Evolutionary conservation across 2,797 vertebrate species (phyloP).

Genomic region (Sebastiscus albofasciatus): DNA sequence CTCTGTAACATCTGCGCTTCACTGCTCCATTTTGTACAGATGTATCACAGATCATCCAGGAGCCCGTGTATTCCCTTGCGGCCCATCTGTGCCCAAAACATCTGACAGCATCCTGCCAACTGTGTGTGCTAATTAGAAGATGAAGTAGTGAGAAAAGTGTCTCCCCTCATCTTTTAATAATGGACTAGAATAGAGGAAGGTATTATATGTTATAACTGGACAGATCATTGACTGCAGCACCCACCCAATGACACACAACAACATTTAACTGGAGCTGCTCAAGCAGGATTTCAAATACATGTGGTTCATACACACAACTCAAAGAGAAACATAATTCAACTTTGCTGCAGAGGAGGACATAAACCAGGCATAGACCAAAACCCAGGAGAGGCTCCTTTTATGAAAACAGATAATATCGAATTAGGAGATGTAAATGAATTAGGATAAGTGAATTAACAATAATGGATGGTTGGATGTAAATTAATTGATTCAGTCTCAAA

Average conservation of each 20-base stretch:
- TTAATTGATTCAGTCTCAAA: background rate
- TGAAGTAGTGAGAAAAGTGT: background rate
- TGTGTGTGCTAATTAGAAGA: slow-evolving; percentile 31
- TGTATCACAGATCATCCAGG: background rate
- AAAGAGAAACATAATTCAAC: background rate
- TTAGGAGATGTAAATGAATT: slow-evolving; percentile 1
- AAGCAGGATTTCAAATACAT: background rate
- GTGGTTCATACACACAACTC: background rate
- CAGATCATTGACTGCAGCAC: background rate
- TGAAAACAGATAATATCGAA: slow-evolving; percentile 14
- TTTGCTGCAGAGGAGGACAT: background rate
- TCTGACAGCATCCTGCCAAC: slow-evolving; percentile 21
- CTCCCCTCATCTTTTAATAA: slow-evolving; percentile 12
- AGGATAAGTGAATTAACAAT: background rate
- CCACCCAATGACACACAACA: background rate
- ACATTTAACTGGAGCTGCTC: background rate
- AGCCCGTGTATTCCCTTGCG: background rate
- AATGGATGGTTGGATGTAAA: slow-evolving; percentile 7
- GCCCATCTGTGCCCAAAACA: background rate
- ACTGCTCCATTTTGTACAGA: background rate
- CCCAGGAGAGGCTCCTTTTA: background rate
- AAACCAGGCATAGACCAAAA: background rate
- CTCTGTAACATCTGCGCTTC: background rate
- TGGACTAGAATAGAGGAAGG: background rate
- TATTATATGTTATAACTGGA: background rate